These are phyloP conservation scores for Hybognathus amarus DNA, from an alignment of 2,797 vertebrate genomes.

Conservation along the genomic window DNA sequence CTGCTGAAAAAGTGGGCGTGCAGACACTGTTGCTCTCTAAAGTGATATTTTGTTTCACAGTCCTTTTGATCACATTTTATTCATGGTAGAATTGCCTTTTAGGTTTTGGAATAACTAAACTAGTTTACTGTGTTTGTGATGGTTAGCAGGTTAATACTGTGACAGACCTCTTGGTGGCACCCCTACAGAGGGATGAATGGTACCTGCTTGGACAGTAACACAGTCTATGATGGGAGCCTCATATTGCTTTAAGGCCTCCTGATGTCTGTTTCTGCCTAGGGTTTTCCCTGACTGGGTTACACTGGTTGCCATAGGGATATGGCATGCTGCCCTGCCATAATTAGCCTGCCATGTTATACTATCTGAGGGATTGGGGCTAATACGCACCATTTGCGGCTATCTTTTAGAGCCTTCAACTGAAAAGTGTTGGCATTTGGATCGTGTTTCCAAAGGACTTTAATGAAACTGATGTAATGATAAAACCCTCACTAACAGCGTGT, in stretches of 20 bases:
- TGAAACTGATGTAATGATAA: slow-evolving; percentile 29
- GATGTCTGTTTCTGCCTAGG: slow-evolving; percentile 33
- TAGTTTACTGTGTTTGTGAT: background rate
- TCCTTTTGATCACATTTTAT: background rate
- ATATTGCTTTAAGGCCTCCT: slow-evolving; percentile 27
- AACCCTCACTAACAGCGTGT: slow-evolving; percentile 1
- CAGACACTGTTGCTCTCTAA: background rate
- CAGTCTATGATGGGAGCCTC: slow-evolving; percentile 26
- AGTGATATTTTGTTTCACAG: background rate
- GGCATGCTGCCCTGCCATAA: slow-evolving; percentile 48
- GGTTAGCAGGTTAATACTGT: background rate
- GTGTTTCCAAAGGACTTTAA: slow-evolving; percentile 38
- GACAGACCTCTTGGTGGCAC: slow-evolving; percentile 30
- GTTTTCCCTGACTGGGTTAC: slow-evolving; percentile 58
- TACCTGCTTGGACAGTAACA: slow-evolving; percentile 13
- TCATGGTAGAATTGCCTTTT: background rate
- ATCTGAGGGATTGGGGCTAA: slow-evolving; percentile 48
- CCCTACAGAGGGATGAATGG: background rate
- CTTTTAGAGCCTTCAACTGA: slow-evolving; percentile 41
- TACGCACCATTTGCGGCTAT: slow-evolving; percentile 57
- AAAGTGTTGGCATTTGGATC: slow-evolving; percentile 43
- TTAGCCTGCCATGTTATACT: slow-evolving; percentile 57
- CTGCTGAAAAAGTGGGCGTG: background rate
- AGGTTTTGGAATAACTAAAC: background rate
- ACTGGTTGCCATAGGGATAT: slow-evolving; percentile 55